Evolutionary conservation across 2,113 vertebrate species (phyloP).

Genomic region (Xyliphius kryptos): DNA sequence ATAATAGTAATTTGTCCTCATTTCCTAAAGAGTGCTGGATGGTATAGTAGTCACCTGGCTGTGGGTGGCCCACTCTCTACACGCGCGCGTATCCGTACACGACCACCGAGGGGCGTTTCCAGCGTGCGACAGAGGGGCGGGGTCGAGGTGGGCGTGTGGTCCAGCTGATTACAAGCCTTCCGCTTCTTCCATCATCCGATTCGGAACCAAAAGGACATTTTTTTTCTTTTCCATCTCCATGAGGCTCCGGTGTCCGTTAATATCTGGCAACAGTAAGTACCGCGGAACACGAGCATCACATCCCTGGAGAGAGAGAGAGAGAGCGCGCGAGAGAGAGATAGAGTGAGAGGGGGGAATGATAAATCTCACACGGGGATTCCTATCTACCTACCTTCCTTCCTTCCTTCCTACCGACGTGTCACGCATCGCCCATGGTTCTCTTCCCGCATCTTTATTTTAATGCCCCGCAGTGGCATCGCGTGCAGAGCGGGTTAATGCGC

Average conservation of each 20-base stretch:
- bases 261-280: slow-evolving; percentile 29
- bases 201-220: slow-evolving; percentile 3
- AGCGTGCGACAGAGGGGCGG: slow-evolving; percentile 40
- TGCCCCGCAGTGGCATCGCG: neutral
- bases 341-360: neutral
- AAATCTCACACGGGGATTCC: slow-evolving; percentile 8
- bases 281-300: neutral
- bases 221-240: neutral
- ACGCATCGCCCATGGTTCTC: slow-evolving; percentile 4
- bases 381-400: too few species aligned
- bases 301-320: too few species aligned
- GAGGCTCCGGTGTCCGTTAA: neutral
- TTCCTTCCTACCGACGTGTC: slow-evolving; percentile 12
- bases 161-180: slow-evolving; percentile 50
- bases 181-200: slow-evolving; percentile 39
- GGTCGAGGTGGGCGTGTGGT: slow-evolving; percentile 50
- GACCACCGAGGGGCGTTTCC: slow-evolving; percentile 43
- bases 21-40: too few species aligned
- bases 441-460: slow-evolving; percentile 7
- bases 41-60: too few species aligned
- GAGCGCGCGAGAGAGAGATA: too few species aligned
- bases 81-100: too few species aligned
- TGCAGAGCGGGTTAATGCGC: too few species aligned
- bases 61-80: too few species aligned
- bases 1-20: too few species aligned